These are phyloP conservation scores for Nomada fucata DNA, from an alignment of 2,888 invertebrate genomes.

Conservation along the genomic window DNA sequence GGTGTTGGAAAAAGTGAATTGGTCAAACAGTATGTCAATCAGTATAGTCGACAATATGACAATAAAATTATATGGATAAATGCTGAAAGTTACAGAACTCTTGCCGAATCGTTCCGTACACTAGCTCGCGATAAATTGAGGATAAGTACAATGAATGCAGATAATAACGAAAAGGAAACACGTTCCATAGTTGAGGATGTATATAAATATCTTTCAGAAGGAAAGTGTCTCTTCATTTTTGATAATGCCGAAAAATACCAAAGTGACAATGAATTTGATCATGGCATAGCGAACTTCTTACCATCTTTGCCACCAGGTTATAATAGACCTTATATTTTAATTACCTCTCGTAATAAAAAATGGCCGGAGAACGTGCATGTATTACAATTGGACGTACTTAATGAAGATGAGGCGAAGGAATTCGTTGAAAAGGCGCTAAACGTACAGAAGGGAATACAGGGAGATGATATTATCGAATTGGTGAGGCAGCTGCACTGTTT, in stretches of 20 bases:
- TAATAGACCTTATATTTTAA: neutral
- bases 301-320: neutral
- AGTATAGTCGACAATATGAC: neutral
- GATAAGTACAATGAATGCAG: neutral
- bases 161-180: neutral
- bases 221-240: slow-evolving; percentile 7
- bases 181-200: neutral
- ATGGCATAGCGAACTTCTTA: slow-evolving; percentile 7
- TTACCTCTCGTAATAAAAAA: neutral
- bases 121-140: neutral
- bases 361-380: neutral
- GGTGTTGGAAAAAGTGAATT: slow-evolving; percentile 6
- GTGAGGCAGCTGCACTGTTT: neutral
- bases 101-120: neutral
- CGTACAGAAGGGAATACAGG: neutral
- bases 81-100: neutral
- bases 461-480: neutral
- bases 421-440: neutral
- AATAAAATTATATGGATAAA: slow-evolving; percentile 17
- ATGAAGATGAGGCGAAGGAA: neutral
- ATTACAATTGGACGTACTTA: slow-evolving; percentile 4
- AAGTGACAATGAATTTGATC: slow-evolving; percentile 3
- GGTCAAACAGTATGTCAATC: neutral
- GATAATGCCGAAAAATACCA: slow-evolving; percentile 7
- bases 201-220: neutral